Conservation (phyloP, 2,797 vertebrate genomes). For the Diplodus puntazzo region DNA sequence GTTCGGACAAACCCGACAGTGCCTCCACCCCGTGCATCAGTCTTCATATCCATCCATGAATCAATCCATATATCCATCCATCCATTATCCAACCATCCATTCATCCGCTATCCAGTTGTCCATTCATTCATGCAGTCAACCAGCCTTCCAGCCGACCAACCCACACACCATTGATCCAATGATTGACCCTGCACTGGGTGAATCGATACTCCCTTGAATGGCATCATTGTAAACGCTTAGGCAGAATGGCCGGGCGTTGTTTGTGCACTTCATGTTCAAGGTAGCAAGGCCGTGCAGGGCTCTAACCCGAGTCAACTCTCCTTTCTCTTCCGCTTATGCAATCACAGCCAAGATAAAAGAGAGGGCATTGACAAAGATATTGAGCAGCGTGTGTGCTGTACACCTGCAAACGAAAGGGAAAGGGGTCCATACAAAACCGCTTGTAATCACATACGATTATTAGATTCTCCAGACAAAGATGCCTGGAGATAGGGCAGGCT, state of each 20-base stretch:
- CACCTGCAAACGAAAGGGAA: constrained; percentile 46
- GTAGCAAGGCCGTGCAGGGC: constrained; percentile 59
- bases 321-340: constrained; percentile 58
- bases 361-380: constrained; percentile 31
- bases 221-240: constrained; percentile 82
- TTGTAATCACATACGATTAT: constrained; percentile 47
- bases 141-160: constrained; percentile 60
- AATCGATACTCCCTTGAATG: constrained; percentile 86
- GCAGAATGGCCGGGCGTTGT: constrained; percentile 78
- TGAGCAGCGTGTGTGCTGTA: constrained; percentile 46
- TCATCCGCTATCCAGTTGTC: constrained; percentile 63
- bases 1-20: constrained; percentile 41
- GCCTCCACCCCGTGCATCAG: constrained; percentile 29
- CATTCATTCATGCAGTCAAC: constrained; percentile 74
- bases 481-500: constrained; percentile 14
- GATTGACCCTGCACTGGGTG: constrained; percentile 79
- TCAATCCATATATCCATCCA: constrained; percentile 60
- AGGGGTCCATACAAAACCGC: constrained; percentile 39
- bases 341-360: constrained; percentile 49
- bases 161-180: constrained; percentile 79
- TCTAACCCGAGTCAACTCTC: constrained; percentile 55
- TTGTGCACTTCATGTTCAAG: constrained; percentile 80
- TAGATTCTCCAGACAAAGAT: constrained; percentile 32
- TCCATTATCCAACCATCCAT: constrained; percentile 62
- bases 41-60: constrained; percentile 45